Percentiles rank a stretch among this genome's conserved stretches.
Conservation (phyloP, 2,797 vertebrate species). For the Rhabdophis nuchalis region DNA sequence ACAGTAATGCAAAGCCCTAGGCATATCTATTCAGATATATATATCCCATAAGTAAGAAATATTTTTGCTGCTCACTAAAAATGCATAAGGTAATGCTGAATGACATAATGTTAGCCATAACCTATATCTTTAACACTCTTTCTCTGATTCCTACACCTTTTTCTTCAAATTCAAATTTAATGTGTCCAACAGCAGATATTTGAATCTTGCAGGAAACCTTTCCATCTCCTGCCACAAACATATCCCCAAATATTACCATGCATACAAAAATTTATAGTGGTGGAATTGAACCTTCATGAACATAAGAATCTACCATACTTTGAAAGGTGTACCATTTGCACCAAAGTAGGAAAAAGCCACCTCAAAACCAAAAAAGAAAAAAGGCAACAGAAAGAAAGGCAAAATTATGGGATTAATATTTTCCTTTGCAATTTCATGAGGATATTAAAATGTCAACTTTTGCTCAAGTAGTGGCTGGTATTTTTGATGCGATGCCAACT, state of each 20-base stretch:
- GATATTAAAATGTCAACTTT: background rate
- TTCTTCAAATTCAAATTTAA: background rate
- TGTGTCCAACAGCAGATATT: background rate
- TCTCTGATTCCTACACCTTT: background rate
- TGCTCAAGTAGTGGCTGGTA: background rate
- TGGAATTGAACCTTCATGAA: background rate
- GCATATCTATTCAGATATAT: background rate
- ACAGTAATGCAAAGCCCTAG: background rate
- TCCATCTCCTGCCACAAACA: too few species aligned
- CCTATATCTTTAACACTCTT: background rate
- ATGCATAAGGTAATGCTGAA: background rate
- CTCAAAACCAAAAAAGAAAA: background rate
- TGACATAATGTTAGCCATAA: background rate
- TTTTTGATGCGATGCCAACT: background rate
- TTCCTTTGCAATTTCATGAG: background rate
- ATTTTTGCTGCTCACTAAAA: background rate
- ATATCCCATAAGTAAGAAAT: background rate
- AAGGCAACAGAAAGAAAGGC: background rate
- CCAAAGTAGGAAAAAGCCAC: conserved; percentile 16
- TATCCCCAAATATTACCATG: background rate
- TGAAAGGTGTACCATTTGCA: background rate
- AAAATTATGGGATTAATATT: background rate
- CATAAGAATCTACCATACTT: background rate
- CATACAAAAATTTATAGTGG: background rate
- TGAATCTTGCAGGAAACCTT: background rate